Evolutionary conservation across 2,113 vertebrate genomes (phyloP).

Genomic region (Bujurquina vittata): DNA sequence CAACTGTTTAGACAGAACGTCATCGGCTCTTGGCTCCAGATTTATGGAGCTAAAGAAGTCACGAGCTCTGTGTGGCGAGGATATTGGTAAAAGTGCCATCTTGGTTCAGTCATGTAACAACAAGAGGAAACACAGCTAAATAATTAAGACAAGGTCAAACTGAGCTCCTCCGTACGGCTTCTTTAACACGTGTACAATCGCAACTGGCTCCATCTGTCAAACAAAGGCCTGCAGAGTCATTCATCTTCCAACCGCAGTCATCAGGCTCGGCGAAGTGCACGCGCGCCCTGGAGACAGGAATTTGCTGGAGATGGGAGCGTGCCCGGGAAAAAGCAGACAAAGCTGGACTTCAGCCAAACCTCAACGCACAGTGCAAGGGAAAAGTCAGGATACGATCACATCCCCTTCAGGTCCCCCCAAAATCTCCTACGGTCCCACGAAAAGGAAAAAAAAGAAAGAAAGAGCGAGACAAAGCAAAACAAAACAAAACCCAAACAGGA

Average conservation of each 20-base stretch:
- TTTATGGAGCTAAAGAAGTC: constrained; percentile 56
- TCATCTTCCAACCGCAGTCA: constrained; percentile 72
- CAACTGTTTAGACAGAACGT: constrained; percentile 53
- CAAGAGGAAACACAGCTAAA: constrained; percentile 64
- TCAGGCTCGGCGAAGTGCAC: constrained; percentile 57
- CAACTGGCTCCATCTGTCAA: constrained; percentile 69
- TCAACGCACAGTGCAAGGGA: constrained; percentile 41
- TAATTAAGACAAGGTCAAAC: constrained; percentile 61
- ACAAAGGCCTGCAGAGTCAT: constrained; percentile 71
- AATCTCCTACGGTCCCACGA: constrained; percentile 42
- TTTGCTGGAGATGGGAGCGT: constrained; percentile 68
- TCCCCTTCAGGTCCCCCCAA: constrained; percentile 36
- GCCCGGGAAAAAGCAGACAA: constrained; percentile 71
- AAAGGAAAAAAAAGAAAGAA: constrained; percentile 21
- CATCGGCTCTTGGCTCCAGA: constrained; percentile 53
- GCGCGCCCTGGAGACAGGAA: constrained; percentile 65
- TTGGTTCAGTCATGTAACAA: constrained; percentile 55
- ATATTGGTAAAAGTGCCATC: constrained; percentile 43
- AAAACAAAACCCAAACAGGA: constrained; percentile 37
- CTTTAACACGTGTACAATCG: constrained; percentile 62
- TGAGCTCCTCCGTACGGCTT: constrained; percentile 45
- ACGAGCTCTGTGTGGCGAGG: constrained; percentile 46
- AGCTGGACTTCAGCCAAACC: constrained; percentile 77
- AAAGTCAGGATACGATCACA: constrained; percentile 64
- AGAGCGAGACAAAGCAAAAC: constrained; percentile 58